Conservation (phyloP, 2,797 vertebrate genomes). For the Sebastes melanostomus region DNA sequence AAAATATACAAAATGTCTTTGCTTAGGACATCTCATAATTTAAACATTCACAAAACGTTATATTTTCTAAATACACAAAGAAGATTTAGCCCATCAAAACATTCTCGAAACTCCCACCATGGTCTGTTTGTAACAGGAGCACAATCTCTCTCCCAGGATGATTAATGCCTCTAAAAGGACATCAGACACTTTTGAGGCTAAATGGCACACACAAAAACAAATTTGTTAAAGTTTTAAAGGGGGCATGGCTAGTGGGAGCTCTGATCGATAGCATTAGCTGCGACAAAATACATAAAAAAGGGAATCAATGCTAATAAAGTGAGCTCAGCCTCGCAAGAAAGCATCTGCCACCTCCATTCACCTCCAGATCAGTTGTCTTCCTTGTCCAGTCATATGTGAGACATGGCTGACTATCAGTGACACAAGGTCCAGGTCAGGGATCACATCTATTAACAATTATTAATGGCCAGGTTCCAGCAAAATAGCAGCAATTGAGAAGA, state of each 20-base stretch:
- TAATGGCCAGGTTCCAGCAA: constrained; percentile 25
- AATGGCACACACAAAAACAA: constrained; percentile 39
- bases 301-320: constrained; percentile 85
- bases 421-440: constrained; percentile 65
- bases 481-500: constrained; percentile 18
- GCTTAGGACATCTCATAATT: neutral
- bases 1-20: neutral
- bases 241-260: constrained; percentile 41
- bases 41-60: neutral
- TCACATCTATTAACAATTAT: constrained; percentile 70
- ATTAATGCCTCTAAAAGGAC: constrained; percentile 54
- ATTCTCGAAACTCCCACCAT: neutral
- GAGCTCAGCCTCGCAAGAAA: constrained; percentile 70
- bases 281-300: constrained; percentile 81
- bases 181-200: constrained; percentile 53
- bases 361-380: constrained; percentile 51
- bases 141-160: constrained; percentile 24
- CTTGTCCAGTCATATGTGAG: constrained; percentile 29
- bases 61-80: neutral
- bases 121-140: constrained; percentile 1
- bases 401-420: constrained; percentile 48
- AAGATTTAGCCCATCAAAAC: neutral
- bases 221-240: constrained; percentile 70
- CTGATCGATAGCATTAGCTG: constrained; percentile 78
- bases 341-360: constrained; percentile 46